A percentile compares a stretch with the other conserved stretches of the same genome.
Evolutionary conservation across 2,888 invertebrate genomes (phyloP).

Genomic region (Eupithecia vulgata): DNA sequence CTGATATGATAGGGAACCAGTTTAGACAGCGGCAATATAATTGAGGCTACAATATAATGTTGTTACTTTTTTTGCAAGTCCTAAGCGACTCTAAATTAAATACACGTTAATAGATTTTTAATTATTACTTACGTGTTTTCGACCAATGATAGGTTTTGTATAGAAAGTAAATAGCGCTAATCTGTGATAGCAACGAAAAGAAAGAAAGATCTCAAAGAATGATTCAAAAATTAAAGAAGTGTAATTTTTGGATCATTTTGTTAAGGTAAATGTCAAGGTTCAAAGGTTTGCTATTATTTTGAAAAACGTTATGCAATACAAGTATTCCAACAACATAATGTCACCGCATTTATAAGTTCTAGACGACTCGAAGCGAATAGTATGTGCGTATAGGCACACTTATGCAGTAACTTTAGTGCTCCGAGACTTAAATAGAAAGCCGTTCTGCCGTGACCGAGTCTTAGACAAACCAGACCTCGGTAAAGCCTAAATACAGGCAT

Average conservation of each 20-base stretch:
- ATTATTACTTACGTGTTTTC: too few relatives aligned
- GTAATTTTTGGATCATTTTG: neutral
- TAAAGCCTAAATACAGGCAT: slow-evolving; percentile 35
- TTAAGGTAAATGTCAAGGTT: neutral
- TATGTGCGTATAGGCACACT: neutral
- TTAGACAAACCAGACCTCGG: slow-evolving; percentile 21
- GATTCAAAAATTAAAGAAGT: neutral
- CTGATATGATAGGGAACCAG: neutral
- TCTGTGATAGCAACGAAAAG: neutral
- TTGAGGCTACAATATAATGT: neutral
- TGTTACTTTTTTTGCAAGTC: neutral
- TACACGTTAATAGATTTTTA: too few relatives aligned
- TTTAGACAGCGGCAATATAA: neutral
- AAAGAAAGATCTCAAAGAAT: too few relatives aligned
- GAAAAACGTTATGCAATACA: neutral
- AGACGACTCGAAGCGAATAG: neutral
- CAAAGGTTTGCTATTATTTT: neutral
- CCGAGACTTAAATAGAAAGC: slow-evolving; percentile 46
- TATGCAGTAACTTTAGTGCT: slow-evolving; percentile 11
- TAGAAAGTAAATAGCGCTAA: neutral
- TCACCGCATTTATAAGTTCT: neutral
- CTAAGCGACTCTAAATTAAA: neutral
- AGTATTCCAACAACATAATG: neutral
- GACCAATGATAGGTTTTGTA: neutral
- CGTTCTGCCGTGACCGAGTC: slow-evolving; percentile 48